Conservation (phyloP, 1,140 invertebrate genomes). For the Sitobion miscanthi region DNA sequence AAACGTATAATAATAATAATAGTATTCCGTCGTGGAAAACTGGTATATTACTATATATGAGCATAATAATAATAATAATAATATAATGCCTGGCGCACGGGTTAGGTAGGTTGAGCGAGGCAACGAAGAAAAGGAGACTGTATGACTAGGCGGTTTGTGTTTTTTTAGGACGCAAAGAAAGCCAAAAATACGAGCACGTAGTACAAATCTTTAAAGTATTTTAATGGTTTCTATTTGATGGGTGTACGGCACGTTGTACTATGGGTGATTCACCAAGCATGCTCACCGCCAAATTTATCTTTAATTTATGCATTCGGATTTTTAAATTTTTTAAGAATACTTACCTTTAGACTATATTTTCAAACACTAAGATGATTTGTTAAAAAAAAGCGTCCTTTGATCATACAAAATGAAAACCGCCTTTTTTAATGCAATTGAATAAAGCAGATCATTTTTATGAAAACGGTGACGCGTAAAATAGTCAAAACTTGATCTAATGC, state of each 20-base stretch:
- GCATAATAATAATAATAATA: background rate
- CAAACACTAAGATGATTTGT: too few relatives aligned
- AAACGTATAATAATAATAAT: slow-evolving; percentile 16
- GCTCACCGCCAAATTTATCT: background rate
- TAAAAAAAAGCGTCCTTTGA: too few relatives aligned
- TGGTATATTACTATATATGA: background rate
- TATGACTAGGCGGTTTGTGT: slow-evolving; percentile 7
- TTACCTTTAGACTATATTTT: too few relatives aligned
- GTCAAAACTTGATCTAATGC: too few relatives aligned
- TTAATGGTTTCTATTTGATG: background rate
- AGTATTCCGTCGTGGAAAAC: background rate
- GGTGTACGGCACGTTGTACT: background rate
- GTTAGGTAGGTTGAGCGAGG: background rate
- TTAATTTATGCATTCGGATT: background rate
- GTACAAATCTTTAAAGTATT: background rate
- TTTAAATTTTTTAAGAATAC: too few relatives aligned
- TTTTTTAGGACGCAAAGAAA: slow-evolving; percentile 2
- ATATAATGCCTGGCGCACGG: background rate
- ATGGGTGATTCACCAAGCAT: background rate
- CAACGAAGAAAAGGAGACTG: background rate
- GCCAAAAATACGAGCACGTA: slow-evolving; percentile 12
- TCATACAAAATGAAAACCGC: background rate
- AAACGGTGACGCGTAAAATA: background rate
- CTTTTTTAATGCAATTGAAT: background rate
- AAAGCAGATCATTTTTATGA: background rate